Evolutionary conservation across 2,113 vertebrate genomes (phyloP).

Genomic region (Regulus satrapa): DNA sequence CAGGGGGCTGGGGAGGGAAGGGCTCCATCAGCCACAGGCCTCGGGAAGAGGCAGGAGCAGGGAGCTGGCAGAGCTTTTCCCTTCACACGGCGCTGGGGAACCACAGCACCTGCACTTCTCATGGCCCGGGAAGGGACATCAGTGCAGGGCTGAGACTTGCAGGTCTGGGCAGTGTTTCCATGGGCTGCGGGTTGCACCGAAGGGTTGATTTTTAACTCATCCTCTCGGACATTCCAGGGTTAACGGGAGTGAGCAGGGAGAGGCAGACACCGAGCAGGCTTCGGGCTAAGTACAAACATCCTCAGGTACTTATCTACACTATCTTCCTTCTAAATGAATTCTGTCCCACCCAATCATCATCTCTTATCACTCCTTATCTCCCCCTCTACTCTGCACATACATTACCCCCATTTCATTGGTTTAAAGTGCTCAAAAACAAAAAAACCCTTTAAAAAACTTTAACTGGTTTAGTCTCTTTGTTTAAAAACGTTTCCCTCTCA

Average conservation of each 20-base stretch:
- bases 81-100: background rate
- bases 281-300: background rate
- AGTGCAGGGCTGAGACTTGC: background rate
- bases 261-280: background rate
- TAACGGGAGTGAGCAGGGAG: background rate
- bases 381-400: background rate
- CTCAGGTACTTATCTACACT: background rate
- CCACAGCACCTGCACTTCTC: background rate
- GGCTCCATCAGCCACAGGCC: background rate
- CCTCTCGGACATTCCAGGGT: background rate
- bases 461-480: background rate
- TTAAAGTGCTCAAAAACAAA: background rate
- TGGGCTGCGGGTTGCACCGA: background rate
- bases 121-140: accelerated
- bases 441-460: no score
- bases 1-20: background rate
- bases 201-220: background rate
- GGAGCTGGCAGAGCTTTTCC: background rate
- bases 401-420: background rate
- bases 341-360: background rate
- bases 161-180: background rate
- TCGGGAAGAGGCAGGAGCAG: background rate
- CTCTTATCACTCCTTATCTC: background rate
- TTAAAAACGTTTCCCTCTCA: background rate
- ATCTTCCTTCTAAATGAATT: background rate